Evolutionary conservation across 2,113 vertebrate genomes (phyloP).

Genomic region (Myanophis thanlyinensis): DNA sequence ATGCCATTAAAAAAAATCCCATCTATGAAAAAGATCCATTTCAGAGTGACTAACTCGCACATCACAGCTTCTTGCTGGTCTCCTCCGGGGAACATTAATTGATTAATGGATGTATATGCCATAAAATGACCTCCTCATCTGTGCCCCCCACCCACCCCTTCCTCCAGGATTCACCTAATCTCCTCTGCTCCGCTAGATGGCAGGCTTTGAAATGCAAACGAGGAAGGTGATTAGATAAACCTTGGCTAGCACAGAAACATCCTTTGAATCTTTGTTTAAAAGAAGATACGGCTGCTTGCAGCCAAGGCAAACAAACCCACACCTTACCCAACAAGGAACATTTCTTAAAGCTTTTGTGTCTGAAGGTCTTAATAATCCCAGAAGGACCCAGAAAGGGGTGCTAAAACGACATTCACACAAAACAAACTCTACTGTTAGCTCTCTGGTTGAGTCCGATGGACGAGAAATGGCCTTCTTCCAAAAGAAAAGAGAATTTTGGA

Average conservation of each 20-base stretch:
- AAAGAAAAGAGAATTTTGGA: background rate
- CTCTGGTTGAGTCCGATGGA: background rate
- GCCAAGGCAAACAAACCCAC: fast-evolving
- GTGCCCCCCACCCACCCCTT: background rate
- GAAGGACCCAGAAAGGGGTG: background rate
- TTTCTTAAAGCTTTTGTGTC: background rate
- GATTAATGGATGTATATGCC: background rate
- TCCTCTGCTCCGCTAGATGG: background rate
- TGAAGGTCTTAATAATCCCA: background rate
- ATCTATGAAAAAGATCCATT: background rate
- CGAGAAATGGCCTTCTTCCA: background rate
- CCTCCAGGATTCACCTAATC: too few relatives aligned
- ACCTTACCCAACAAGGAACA: background rate
- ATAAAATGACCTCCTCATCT: background rate
- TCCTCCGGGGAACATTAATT: background rate
- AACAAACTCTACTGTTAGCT: background rate
- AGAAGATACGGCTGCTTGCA: background rate
- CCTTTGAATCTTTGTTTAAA: background rate
- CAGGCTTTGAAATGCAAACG: background rate
- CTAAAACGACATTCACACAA: background rate
- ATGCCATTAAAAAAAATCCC: background rate
- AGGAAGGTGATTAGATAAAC: background rate
- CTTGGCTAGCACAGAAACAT: background rate
- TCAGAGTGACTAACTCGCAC: background rate
- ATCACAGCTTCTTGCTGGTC: background rate